Percentiles rank a stretch among this genome's conserved stretches.
Evolutionary conservation across 2,797 vertebrate genomes (phyloP).

Genomic region (Avahi laniger): DNA sequence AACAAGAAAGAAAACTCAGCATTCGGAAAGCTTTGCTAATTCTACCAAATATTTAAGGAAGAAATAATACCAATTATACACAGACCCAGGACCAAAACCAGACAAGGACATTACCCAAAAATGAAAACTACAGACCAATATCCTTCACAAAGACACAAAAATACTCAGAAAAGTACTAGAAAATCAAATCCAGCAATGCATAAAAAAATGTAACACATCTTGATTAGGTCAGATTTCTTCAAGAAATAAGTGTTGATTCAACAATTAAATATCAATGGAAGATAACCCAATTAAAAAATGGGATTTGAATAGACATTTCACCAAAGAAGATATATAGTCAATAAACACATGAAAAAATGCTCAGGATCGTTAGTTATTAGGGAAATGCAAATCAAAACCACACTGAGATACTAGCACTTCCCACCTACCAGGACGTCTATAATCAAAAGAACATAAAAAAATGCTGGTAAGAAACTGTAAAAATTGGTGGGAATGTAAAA

Average conservation of each 20-base stretch:
- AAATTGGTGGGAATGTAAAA: background rate
- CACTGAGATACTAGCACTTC: background rate
- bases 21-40: background rate
- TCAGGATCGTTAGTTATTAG: background rate
- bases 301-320: background rate
- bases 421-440: background rate
- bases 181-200: background rate
- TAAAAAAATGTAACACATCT: background rate
- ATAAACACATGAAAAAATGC: background rate
- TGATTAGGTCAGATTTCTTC: background rate
- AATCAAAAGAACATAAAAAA: background rate
- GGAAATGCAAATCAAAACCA: background rate
- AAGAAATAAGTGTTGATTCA: background rate
- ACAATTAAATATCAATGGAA: background rate
- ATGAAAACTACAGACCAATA: background rate
- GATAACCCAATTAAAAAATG: background rate
- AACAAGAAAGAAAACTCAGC: background rate
- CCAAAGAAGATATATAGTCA: background rate
- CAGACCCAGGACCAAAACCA: background rate
- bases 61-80: background rate
- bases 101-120: background rate
- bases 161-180: background rate
- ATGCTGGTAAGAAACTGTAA: background rate
- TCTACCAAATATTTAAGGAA: background rate
- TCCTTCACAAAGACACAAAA: background rate